These are phyloP conservation scores for Dioctria linearis DNA, from an alignment of 2,888 invertebrate genomes.

Conservation along the genomic window DNA sequence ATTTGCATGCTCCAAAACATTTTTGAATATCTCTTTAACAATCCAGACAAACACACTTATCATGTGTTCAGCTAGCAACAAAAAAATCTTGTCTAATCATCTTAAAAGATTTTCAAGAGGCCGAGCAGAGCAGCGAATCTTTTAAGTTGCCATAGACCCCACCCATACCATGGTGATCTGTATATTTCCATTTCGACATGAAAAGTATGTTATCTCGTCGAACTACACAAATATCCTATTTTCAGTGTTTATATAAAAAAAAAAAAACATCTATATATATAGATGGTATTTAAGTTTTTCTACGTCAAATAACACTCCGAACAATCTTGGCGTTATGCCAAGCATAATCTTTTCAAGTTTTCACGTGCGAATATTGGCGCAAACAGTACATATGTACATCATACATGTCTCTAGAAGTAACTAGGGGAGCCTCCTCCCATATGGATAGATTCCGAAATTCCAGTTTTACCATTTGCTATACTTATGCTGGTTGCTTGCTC, in stretches of 20 bases:
- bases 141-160: no score
- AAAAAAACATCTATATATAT: not conserved
- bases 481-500: not conserved
- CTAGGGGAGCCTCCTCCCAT: not conserved
- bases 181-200: no score
- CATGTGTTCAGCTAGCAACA: no score
- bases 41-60: no score
- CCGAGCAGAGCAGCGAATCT: no score
- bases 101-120: no score
- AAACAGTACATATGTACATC: not conserved
- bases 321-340: not conserved
- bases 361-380: conserved; percentile 23
- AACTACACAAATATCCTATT: not conserved
- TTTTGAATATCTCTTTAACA: no score
- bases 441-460: not conserved
- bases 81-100: no score
- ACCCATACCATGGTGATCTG: no score
- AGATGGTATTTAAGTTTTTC: not conserved
- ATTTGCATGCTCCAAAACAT: no score
- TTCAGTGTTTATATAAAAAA: conserved; percentile 16
- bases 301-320: conserved; percentile 14
- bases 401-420: not conserved
- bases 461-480: not conserved
- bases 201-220: no score
- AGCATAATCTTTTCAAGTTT: not conserved